Evolutionary conservation across 1,140 invertebrate species (phyloP).

Genomic region (Riptortus pedestris): DNA sequence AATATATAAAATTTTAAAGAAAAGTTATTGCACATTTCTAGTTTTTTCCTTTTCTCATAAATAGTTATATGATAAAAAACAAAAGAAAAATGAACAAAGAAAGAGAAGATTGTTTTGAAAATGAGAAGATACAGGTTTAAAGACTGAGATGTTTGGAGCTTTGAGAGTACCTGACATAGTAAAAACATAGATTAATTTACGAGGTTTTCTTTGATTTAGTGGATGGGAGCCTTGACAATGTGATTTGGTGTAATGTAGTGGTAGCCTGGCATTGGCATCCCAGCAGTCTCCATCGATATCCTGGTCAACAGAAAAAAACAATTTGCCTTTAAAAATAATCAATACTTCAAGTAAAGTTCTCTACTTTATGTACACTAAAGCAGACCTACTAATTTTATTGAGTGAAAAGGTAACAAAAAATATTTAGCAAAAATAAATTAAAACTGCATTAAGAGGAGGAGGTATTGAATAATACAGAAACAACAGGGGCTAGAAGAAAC

Average conservation of each 20-base stretch:
- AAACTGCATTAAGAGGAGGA: too few species aligned
- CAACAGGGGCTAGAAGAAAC: too few species aligned
- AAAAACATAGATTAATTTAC: not conserved
- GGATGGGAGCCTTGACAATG: conserved; percentile 81
- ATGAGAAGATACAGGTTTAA: not conserved
- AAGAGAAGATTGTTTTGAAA: not conserved
- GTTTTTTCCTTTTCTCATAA: too few species aligned
- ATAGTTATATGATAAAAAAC: too few species aligned
- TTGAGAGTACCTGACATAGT: conserved; percentile 10
- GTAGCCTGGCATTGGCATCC: conserved; percentile 76
- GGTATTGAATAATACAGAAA: too few species aligned
- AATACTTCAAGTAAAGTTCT: not conserved
- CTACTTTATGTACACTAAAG: not conserved
- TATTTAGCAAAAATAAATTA: not conserved
- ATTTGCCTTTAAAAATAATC: not conserved
- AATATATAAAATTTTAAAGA: too few species aligned
- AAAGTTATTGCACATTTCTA: too few species aligned
- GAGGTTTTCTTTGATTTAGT: conserved; percentile 46
- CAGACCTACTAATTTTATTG: not conserved
- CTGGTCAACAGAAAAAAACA: conserved; percentile 45
- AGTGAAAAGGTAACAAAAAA: not conserved
- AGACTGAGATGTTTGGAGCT: not conserved
- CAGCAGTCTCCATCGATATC: conserved; percentile 86
- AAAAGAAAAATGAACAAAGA: not conserved
- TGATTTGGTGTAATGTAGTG: conserved; percentile 84